Conservation (phyloP, 2,888 invertebrate genomes). For the Ormyrus nitidulus region DNA sequence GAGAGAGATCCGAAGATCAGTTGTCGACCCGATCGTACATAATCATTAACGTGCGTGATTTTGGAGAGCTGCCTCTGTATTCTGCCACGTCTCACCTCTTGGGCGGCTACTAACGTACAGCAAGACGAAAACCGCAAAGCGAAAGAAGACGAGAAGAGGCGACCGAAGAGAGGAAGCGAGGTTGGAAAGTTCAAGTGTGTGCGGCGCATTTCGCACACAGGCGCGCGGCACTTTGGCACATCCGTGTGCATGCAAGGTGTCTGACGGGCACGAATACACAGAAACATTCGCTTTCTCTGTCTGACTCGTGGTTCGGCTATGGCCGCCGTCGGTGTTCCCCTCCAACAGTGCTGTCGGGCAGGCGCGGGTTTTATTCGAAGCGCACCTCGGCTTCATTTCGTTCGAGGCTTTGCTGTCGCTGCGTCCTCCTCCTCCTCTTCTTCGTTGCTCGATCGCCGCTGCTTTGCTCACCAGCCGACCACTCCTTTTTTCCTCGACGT, state of each 20-base stretch:
- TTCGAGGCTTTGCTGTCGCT: slow-evolving; percentile 17
- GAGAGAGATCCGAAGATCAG: too few relatives aligned
- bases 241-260: background rate
- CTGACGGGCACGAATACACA: background rate
- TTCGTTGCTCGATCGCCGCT: background rate
- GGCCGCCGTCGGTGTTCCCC: slow-evolving; percentile 67
- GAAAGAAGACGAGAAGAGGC: background rate
- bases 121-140: background rate
- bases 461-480: slow-evolving; percentile 10
- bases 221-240: background rate
- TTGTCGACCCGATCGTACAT: too few relatives aligned
- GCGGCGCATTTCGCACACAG: background rate
- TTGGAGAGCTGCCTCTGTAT: background rate
- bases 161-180: slow-evolving; percentile 33
- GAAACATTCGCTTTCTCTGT: slow-evolving; percentile 8
- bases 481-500: slow-evolving; percentile 23
- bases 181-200: slow-evolving; percentile 55
- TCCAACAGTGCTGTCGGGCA: slow-evolving; percentile 61
- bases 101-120: background rate
- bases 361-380: slow-evolving; percentile 64
- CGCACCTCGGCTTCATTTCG: slow-evolving; percentile 56
- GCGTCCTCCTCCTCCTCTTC: slow-evolving; percentile 9
- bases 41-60: too few relatives aligned
- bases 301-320: background rate
- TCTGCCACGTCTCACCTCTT: slow-evolving; percentile 18